phyloP scores from a whole-genome alignment of 2,888 invertebrate genomes.

The Lithophane semibrunnea region DNA sequence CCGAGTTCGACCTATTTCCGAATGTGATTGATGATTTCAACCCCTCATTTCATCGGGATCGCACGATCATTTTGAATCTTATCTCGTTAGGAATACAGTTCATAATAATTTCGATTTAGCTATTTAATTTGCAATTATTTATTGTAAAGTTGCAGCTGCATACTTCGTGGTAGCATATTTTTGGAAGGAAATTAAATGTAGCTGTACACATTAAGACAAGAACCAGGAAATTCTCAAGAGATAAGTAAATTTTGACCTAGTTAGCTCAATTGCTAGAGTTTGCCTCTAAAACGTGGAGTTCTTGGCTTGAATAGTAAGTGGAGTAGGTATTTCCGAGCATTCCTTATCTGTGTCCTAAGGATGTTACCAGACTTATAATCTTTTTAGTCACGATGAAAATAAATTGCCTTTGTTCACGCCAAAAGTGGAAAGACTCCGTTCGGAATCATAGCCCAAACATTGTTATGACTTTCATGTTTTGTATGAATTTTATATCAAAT shows the following conservation, averaged over 20 bases:
- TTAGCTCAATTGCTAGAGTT: conserved; percentile 70
- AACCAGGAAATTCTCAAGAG: conserved; percentile 63
- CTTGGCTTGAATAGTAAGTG: conserved; percentile 65
- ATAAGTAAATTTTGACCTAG: conserved; percentile 70
- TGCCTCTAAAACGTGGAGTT: conserved; percentile 63
- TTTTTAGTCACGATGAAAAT: conserved; percentile 41
- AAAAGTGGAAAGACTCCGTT: conserved; percentile 7
- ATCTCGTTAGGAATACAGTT: conserved; percentile 50
- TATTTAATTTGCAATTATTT: conserved; percentile 40
- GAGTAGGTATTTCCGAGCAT: conserved; percentile 59
- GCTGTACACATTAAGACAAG: conserved; percentile 63
- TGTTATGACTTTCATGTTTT: neutral
- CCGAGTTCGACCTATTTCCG: conserved; percentile 79
- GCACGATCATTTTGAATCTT: conserved; percentile 66
- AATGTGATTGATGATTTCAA: conserved; percentile 80
- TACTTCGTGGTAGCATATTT: conserved; percentile 49
- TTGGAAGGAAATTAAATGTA: conserved; percentile 64
- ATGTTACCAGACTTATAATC: conserved; percentile 53
- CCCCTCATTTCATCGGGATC: conserved; percentile 72
- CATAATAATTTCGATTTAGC: conserved; percentile 26
- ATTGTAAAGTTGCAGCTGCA: conserved; percentile 57
- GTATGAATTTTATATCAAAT: conserved; percentile 8
- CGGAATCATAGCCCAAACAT: conserved; percentile 15
- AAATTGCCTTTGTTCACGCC: conserved; percentile 33
- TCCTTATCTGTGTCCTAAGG: conserved; percentile 63